These are phyloP conservation scores for Limnephilus lunatus DNA, from an alignment of 2,888 invertebrate genomes.

Conservation along the genomic window DNA sequence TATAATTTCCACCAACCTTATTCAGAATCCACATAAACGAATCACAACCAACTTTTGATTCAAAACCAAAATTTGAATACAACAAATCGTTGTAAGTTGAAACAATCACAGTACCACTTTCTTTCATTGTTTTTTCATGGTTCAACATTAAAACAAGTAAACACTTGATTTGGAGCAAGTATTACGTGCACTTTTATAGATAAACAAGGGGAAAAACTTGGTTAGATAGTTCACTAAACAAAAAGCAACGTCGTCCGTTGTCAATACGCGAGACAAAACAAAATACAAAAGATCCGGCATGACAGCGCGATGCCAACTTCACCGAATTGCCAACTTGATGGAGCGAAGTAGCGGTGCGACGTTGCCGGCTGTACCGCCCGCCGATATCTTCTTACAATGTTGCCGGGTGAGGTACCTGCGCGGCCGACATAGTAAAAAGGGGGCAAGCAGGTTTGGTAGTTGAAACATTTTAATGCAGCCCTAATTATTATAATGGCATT, in stretches of 20 bases:
- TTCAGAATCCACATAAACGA: conserved; percentile 25
- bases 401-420: not conserved
- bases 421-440: not conserved
- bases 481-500: not conserved
- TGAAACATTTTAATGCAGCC: not conserved
- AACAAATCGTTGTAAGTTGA: conserved; percentile 12
- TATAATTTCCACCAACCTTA: conserved; percentile 33
- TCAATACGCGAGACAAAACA: conserved; percentile 49
- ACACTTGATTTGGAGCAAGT: not conserved
- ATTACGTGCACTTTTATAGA: conserved; percentile 50
- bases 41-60: conserved; percentile 36
- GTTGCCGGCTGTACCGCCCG: conserved; percentile 38
- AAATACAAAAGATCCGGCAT: conserved; percentile 43
- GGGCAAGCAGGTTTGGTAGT: not conserved
- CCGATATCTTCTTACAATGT: not conserved
- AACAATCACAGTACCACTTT: not conserved
- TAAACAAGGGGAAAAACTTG: conserved; percentile 2
- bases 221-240: conserved; percentile 25
- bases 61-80: conserved; percentile 14
- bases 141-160: not conserved
- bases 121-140: not conserved
- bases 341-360: conserved; percentile 19
- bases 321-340: not conserved
- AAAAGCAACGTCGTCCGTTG: conserved; percentile 35
- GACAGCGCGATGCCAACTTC: conserved; percentile 53